A percentile compares a stretch with the other conserved stretches of the same genome.
phyloP scores from a whole-genome alignment of 92 coral and sea anemone genomes.

The Bergia sp. region DNA sequence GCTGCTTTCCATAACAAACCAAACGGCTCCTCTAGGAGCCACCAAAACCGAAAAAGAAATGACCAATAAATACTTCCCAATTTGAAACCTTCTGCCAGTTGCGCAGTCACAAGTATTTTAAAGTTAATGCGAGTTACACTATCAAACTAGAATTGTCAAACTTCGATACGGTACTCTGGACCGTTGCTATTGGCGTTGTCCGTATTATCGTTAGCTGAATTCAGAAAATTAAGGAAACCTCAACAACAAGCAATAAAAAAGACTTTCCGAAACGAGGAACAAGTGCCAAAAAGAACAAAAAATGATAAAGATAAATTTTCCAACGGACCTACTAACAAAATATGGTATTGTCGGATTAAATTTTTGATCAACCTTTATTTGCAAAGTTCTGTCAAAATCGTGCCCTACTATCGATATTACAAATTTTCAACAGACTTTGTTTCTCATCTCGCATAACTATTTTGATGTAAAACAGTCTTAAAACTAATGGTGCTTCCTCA shows the following conservation, averaged over 20 bases:
- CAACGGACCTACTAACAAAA: conserved; percentile 26
- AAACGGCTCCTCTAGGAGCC: too few relatives aligned
- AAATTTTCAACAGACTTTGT: conserved; percentile 10
- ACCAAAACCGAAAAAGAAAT: too few relatives aligned
- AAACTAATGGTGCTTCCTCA: conserved; percentile 32
- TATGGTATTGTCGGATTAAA: conserved; percentile 6
- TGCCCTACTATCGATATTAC: conserved; percentile 11
- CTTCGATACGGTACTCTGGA: conserved; percentile 26
- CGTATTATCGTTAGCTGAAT: conserved; percentile 23
- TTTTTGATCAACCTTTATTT: not conserved
- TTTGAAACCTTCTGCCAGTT: too few relatives aligned
- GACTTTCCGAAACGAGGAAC: conserved; percentile 19
- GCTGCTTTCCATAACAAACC: too few relatives aligned
- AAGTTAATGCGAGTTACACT: conserved; percentile 21
- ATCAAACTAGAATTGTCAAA: conserved; percentile 30
- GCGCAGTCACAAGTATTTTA: too few relatives aligned
- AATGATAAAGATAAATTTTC: conserved; percentile 21
- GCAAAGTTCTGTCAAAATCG: conserved; percentile 18
- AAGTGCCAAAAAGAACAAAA: conserved; percentile 19
- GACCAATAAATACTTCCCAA: too few relatives aligned
- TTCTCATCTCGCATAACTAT: conserved; percentile 28
- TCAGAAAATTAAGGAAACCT: conserved; percentile 24
- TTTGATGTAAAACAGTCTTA: conserved; percentile 21
- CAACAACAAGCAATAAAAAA: conserved; percentile 27
- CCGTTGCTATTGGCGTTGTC: conserved; percentile 23